These are phyloP conservation scores for Calliopsis andreniformis DNA, from an alignment of 1,140 invertebrate genomes.

Conservation along the genomic window DNA sequence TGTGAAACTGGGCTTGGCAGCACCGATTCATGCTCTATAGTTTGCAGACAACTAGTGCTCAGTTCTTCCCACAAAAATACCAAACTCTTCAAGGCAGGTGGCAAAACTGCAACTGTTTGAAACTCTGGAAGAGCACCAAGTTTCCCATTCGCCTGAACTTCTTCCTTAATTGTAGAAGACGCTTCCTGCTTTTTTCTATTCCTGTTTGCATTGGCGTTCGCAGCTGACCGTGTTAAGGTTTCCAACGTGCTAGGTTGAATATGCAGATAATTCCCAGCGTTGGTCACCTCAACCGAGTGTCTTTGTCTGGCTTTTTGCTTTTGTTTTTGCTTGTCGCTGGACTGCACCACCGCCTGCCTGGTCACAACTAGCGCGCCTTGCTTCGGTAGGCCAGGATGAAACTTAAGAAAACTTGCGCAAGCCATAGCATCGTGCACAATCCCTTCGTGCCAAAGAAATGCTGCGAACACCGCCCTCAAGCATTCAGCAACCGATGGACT, in stretches of 20 bases:
- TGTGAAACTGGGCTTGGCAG: slow-evolving; percentile 79
- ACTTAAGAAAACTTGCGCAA: slow-evolving; percentile 97
- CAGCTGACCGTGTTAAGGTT: slow-evolving; percentile 88
- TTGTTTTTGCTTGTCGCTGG: slow-evolving; percentile 78
- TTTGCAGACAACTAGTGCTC: slow-evolving; percentile 86
- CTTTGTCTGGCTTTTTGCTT: slow-evolving; percentile 87
- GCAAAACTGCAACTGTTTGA: slow-evolving; percentile 87
- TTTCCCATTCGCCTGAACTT: slow-evolving; percentile 74
- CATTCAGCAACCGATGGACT: slow-evolving; percentile 96
- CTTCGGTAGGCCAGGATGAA: slow-evolving; percentile 93
- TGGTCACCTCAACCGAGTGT: slow-evolving; percentile 93
- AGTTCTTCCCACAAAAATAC: slow-evolving; percentile 95
- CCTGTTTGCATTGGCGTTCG: slow-evolving; percentile 87
- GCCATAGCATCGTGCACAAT: slow-evolving; percentile 99
- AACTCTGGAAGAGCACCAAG: slow-evolving; percentile 75
- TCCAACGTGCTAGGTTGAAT: slow-evolving; percentile 90
- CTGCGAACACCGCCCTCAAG: slow-evolving; percentile 95
- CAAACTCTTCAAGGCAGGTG: slow-evolving; percentile 91
- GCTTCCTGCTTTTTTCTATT: slow-evolving; percentile 82
- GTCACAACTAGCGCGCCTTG: slow-evolving; percentile 89
- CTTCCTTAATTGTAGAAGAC: slow-evolving; percentile 85
- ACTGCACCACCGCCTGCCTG: slow-evolving; percentile 69
- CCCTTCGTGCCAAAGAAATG: slow-evolving; percentile 98
- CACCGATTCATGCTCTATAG: slow-evolving; percentile 84
- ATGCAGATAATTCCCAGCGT: slow-evolving; percentile 89